A percentile compares a stretch with the other conserved stretches of the same genome.
phyloP scores from a whole-genome alignment of 1,140 invertebrate species.

The Lucilia cuprina region DNA sequence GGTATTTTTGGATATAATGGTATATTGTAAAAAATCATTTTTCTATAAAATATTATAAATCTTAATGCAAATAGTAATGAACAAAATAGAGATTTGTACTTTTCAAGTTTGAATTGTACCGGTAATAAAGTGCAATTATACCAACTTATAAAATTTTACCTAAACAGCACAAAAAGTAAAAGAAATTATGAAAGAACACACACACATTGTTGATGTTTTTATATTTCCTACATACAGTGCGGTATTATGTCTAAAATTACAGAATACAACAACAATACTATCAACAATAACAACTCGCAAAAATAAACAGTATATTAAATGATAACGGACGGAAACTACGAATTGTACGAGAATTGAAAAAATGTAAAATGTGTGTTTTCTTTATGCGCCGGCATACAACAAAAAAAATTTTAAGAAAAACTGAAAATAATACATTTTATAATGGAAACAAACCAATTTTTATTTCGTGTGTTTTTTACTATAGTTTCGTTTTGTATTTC shows the following conservation, averaged over 20 bases:
- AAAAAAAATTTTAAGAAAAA: neutral
- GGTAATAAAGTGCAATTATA: neutral
- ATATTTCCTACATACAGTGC: neutral
- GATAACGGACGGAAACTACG: conserved; percentile 12
- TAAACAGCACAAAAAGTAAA: too few species aligned
- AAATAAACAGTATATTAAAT: conserved; percentile 8
- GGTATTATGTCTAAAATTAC: neutral
- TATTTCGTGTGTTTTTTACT: neutral
- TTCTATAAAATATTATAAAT: too few species aligned
- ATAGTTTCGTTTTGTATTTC: neutral
- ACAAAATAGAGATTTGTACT: too few species aligned
- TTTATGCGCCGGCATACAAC: neutral
- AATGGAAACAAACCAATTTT: conserved; percentile 9
- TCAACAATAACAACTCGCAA: neutral
- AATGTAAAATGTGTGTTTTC: neutral
- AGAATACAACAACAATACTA: neutral
- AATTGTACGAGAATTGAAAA: neutral
- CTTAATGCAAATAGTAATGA: too few species aligned
- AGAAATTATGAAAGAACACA: too few species aligned
- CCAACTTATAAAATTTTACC: neutral
- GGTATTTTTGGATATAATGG: too few species aligned
- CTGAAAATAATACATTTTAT: neutral
- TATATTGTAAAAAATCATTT: too few species aligned
- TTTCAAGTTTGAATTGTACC: too few species aligned
- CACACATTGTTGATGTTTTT: neutral